phyloP scores from a whole-genome alignment of 1,140 invertebrate genomes.

The Drosophila sproati region DNA sequence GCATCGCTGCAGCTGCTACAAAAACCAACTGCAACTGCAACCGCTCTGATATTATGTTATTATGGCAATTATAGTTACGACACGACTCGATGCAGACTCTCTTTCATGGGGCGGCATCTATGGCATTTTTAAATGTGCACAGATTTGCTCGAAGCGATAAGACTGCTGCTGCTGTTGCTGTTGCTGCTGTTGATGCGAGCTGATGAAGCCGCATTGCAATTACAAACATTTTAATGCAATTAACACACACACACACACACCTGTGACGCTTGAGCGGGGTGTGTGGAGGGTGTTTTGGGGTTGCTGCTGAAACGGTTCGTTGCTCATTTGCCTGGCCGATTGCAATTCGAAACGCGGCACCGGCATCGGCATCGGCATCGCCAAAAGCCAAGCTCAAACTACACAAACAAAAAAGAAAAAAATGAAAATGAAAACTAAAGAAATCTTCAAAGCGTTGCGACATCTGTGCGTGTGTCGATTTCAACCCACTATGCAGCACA shows the following conservation, averaged over 20 bases:
- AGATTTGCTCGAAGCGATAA: conserved; percentile 40
- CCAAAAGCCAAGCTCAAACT: conserved; percentile 49
- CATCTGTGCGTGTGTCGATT: conserved; percentile 68
- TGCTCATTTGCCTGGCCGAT: conserved; percentile 69
- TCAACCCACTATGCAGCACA: conserved; percentile 55
- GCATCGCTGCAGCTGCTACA: conserved; percentile 13
- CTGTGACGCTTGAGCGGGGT: conserved; percentile 11
- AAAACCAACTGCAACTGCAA: background rate
- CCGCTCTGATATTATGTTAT: conserved; percentile 77
- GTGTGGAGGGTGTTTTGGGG: conserved; percentile 6
- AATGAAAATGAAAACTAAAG: conserved; percentile 1
- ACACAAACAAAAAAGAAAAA: conserved; percentile 8
- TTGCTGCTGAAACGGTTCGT: conserved; percentile 8
- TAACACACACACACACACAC: conserved; percentile 53
- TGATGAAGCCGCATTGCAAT: conserved; percentile 63
- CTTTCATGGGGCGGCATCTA: conserved; percentile 69
- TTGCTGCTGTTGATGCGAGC: conserved; percentile 27
- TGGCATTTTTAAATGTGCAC: conserved; percentile 64
- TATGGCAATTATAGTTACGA: conserved; percentile 82
- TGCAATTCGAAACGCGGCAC: conserved; percentile 50
- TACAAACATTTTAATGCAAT: conserved; percentile 83
- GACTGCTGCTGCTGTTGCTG: background rate
- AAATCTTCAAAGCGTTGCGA: conserved; percentile 76
- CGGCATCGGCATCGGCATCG: conserved; percentile 35
- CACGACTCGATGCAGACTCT: conserved; percentile 36